Evolutionary conservation across 1,140 invertebrate species (phyloP).

Genomic region (Macrosteles quadrilineatus): DNA sequence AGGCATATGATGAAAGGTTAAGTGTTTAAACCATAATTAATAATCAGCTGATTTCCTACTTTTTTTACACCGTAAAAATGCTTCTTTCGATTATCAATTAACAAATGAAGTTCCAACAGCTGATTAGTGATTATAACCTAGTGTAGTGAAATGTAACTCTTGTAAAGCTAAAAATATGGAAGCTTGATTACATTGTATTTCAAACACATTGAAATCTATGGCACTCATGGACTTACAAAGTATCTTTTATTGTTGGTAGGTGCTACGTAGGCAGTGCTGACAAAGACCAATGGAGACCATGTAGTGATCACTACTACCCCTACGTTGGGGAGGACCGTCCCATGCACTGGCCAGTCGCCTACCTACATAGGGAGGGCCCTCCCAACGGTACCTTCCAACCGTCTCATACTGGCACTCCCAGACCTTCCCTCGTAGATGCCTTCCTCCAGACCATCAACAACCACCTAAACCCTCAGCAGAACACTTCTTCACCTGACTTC

Average conservation of each 20-base stretch:
- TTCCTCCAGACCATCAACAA: constrained; percentile 16
- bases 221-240: too few species aligned
- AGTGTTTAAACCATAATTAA: too few species aligned
- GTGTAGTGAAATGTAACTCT: too few species aligned
- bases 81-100: too few species aligned
- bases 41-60: too few species aligned
- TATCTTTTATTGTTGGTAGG: constrained; percentile 55
- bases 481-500: constrained; percentile 17
- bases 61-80: too few species aligned
- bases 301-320: constrained; percentile 76
- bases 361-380: constrained; percentile 63
- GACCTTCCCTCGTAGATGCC: constrained; percentile 36
- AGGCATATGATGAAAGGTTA: too few species aligned
- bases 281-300: constrained; percentile 77
- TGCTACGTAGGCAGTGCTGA: constrained; percentile 71
- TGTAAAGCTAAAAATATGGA: too few species aligned
- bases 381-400: constrained; percentile 50
- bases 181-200: too few species aligned
- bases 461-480: neutral
- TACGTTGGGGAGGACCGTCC: constrained; percentile 47
- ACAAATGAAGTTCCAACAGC: too few species aligned
- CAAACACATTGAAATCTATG: too few species aligned
- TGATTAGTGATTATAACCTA: too few species aligned
- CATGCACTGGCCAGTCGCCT: constrained; percentile 66
- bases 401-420: constrained; percentile 27